phyloP scores from a whole-genome alignment of 2,113 vertebrate species.

The Lontra canadensis region DNA sequence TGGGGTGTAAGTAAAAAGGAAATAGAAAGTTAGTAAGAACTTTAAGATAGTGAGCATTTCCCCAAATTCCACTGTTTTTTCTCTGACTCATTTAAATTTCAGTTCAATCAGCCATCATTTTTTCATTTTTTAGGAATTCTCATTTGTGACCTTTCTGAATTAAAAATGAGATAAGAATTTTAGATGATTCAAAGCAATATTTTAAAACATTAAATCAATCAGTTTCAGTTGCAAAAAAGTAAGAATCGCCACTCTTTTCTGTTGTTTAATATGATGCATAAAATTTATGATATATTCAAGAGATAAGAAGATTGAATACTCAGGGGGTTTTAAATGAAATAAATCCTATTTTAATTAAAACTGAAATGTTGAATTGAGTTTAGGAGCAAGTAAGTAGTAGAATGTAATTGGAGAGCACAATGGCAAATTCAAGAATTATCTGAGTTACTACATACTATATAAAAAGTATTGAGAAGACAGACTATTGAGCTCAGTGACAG shows the following conservation, averaged over 20 bases:
- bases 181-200: constrained; percentile 35
- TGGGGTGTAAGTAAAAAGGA: neutral
- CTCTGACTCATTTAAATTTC: constrained; percentile 40
- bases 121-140: constrained; percentile 34
- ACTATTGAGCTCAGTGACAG: neutral
- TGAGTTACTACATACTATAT: neutral
- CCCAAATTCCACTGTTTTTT: neutral
- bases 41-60: constrained; percentile 42
- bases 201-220: neutral
- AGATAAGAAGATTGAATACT: neutral
- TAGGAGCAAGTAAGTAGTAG: neutral
- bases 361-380: constrained; percentile 23
- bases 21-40: constrained; percentile 45
- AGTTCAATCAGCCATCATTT: neutral
- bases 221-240: constrained; percentile 14
- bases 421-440: constrained; percentile 11
- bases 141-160: constrained; percentile 23
- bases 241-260: neutral
- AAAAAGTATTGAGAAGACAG: neutral
- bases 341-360: constrained; percentile 57
- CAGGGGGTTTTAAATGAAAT: constrained; percentile 23
- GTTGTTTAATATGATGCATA: neutral
- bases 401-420: neutral
- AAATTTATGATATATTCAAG: neutral
- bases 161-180: constrained; percentile 56